Conservation (phyloP, 2,113 vertebrate species). For the Apteryx owenii region DNA sequence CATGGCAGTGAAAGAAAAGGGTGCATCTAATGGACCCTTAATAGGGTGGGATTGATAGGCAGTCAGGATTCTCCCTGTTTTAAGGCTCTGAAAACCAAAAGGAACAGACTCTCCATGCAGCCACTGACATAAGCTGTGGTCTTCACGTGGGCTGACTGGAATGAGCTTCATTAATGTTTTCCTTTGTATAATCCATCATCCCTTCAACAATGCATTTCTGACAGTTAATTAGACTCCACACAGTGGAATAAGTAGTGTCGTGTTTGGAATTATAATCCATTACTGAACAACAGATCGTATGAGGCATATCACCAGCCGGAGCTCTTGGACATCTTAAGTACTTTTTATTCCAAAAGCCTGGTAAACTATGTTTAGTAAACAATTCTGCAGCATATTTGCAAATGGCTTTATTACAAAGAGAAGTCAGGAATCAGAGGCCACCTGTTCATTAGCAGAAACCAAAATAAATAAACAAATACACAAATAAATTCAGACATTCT, state of each 20-base stretch:
- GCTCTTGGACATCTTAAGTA: slow-evolving; percentile 41
- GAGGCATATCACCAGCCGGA: slow-evolving; percentile 6
- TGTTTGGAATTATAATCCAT: slow-evolving; percentile 76
- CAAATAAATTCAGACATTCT: background rate
- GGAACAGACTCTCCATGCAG: background rate
- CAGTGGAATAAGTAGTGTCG: slow-evolving; percentile 70
- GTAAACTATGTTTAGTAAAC: slow-evolving; percentile 27
- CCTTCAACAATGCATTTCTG: slow-evolving; percentile 82
- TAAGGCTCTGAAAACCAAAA: background rate
- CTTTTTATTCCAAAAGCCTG: slow-evolving; percentile 21
- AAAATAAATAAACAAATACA: background rate
- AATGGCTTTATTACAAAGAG: background rate
- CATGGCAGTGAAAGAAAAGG: background rate
- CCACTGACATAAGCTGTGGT: slow-evolving; percentile 43
- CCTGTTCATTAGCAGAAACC: background rate
- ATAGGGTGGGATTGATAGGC: background rate
- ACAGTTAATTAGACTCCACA: slow-evolving; percentile 89
- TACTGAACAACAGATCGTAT: slow-evolving; percentile 33
- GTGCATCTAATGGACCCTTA: slow-evolving; percentile 5
- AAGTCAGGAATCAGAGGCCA: background rate
- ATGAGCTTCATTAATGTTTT: slow-evolving; percentile 82
- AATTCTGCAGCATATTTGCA: background rate
- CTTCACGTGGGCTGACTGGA: slow-evolving; percentile 68
- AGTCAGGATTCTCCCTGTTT: background rate
- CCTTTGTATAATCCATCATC: slow-evolving; percentile 84